Conservation (phyloP, 2,113 vertebrate genomes). For the Cyanistes caeruleus region DNA sequence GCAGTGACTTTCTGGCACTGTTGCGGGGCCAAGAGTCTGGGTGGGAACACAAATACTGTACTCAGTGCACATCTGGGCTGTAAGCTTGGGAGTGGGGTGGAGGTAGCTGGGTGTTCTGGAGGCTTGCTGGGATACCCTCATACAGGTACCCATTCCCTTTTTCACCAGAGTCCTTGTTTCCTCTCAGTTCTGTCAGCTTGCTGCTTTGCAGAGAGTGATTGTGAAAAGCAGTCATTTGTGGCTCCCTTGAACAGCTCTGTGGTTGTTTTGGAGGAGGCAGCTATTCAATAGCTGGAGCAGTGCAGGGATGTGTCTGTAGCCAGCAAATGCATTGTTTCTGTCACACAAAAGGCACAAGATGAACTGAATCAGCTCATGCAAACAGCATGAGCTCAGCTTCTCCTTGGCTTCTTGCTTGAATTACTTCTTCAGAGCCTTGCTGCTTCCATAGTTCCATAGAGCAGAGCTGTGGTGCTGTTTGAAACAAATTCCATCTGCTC, state of each 20-base stretch:
- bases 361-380: neutral
- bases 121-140: neutral
- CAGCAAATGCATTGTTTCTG: neutral
- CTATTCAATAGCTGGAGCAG: neutral
- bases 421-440: neutral
- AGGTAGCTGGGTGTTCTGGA: neutral
- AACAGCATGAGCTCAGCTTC: neutral
- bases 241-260: neutral
- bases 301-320: neutral
- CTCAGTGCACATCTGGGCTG: neutral
- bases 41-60: fast-evolving
- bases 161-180: neutral
- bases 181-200: neutral
- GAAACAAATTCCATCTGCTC: neutral
- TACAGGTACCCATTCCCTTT: neutral
- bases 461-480: neutral
- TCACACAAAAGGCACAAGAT: neutral
- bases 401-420: neutral
- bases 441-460: neutral
- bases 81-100: neutral
- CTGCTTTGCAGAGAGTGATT: neutral
- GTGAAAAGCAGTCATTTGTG: neutral
- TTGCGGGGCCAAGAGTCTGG: neutral
- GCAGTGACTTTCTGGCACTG: neutral
- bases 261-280: neutral